A percentile compares a stretch with the other conserved stretches of the same genome.
Conservation (phyloP, 2,888 invertebrate genomes). For the Plemyria rubiginata region DNA sequence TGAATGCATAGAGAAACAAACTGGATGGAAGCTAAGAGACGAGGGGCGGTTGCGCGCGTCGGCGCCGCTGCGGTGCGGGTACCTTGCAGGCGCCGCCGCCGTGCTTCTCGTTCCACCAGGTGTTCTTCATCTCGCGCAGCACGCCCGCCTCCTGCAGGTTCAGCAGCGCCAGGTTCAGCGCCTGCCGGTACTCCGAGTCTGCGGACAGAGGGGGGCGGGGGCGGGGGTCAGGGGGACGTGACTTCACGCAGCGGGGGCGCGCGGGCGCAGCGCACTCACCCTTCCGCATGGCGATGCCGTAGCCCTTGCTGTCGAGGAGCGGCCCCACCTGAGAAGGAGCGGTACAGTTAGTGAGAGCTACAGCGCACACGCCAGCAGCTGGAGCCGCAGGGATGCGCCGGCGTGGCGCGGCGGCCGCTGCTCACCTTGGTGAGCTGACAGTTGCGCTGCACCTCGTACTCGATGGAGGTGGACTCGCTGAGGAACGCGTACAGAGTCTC, state of each 20-base stretch:
- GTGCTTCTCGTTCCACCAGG: constrained; percentile 96
- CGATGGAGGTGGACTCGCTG: constrained; percentile 95
- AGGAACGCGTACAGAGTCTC: constrained; percentile 90
- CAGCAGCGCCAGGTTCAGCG: constrained; percentile 91
- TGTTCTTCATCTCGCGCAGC: constrained; percentile 90
- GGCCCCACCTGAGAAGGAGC: constrained; percentile 85
- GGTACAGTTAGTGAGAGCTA: too few relatives aligned
- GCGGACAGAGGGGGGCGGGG: constrained; percentile 18
- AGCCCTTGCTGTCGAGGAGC: constrained; percentile 92
- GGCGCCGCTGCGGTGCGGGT: too few relatives aligned
- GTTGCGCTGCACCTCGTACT: constrained; percentile 81
- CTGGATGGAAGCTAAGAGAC: too few relatives aligned
- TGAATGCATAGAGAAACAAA: too few relatives aligned
- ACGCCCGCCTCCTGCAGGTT: constrained; percentile 93
- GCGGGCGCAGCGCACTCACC: constrained; percentile 74
- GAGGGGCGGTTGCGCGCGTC: too few relatives aligned
- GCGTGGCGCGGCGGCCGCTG: background rate
- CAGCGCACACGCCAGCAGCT: background rate
- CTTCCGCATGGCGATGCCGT: constrained; percentile 93
- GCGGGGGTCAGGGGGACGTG: too few relatives aligned
- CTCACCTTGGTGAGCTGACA: constrained; percentile 88
- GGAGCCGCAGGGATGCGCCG: too few relatives aligned
- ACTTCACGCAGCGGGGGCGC: too few relatives aligned
- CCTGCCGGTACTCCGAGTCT: constrained; percentile 90
- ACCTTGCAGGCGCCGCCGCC: constrained; percentile 90